Evolutionary conservation across 2,113 vertebrate species (phyloP).

Genomic region (Pteronura brasiliensis): DNA sequence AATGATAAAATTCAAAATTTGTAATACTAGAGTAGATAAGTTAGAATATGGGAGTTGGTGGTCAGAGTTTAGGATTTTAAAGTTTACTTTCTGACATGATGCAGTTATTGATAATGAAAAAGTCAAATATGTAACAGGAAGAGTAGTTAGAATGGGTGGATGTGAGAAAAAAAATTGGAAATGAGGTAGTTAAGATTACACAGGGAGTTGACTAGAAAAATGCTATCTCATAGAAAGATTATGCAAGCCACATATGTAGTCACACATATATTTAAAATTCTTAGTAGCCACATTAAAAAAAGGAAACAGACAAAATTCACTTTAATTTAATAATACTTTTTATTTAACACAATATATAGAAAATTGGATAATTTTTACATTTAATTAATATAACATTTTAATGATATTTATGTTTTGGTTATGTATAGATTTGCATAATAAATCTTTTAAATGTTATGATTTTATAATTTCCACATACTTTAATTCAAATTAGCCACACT

Average conservation of each 20-base stretch:
- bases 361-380: background rate
- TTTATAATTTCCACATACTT: background rate
- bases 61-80: background rate
- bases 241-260: background rate
- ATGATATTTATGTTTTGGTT: background rate
- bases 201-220: background rate
- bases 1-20: background rate
- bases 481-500: background rate
- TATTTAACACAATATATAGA: background rate
- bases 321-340: background rate
- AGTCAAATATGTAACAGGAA: background rate
- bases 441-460: background rate
- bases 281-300: background rate
- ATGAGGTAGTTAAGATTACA: background rate
- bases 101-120: background rate
- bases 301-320: background rate
- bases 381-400: background rate
- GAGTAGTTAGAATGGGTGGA: background rate
- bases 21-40: background rate
- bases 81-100: background rate
- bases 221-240: background rate
- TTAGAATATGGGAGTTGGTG: background rate
- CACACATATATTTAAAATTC: background rate
- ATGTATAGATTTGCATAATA: background rate
- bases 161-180: background rate